Conservation (phyloP, 2,888 invertebrate species). For the Tuberolachnus salignus region DNA sequence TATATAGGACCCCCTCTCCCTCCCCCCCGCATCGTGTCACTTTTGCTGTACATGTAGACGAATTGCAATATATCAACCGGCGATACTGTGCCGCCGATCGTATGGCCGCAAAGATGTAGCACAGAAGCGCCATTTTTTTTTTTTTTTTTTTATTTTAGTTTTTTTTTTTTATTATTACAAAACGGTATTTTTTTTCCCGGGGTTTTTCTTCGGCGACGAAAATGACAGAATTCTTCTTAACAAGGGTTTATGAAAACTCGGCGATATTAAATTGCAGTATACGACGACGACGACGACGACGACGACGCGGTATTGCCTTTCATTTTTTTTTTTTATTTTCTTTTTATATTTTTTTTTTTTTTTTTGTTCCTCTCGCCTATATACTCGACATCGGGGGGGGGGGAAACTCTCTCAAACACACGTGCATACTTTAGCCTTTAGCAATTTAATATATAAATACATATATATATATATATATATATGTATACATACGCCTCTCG, state of each 20-base stretch:
- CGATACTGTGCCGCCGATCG: background rate
- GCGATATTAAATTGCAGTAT: slow-evolving; percentile 42
- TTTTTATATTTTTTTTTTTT: no score
- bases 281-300: slow-evolving; percentile 9
- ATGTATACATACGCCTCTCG: background rate
- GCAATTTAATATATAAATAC: slow-evolving; percentile 41
- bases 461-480: background rate
- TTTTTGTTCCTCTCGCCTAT: background rate
- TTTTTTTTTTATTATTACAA: slow-evolving; percentile 18
- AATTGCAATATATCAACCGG: slow-evolving; percentile 23
- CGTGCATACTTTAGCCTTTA: slow-evolving; percentile 34
- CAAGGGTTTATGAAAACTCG: slow-evolving; percentile 55
- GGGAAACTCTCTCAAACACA: slow-evolving; percentile 26
- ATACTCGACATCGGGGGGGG: slow-evolving; percentile 1
- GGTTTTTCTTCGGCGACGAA: slow-evolving; percentile 25
- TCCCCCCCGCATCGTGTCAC: background rate
- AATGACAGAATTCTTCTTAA: slow-evolving; percentile 52
- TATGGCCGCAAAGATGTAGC: background rate
- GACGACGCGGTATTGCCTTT: slow-evolving; percentile 34
- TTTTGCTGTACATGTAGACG: background rate
- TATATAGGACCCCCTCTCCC: no score
- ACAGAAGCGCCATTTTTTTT: background rate
- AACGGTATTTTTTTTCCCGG: background rate
- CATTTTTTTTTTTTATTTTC: background rate
- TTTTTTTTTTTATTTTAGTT: no score